A percentile compares a stretch with the other conserved stretches of the same genome.
These are phyloP conservation scores for Hyla sarda DNA, from an alignment of 2,113 vertebrate genomes.

Conservation along the genomic window DNA sequence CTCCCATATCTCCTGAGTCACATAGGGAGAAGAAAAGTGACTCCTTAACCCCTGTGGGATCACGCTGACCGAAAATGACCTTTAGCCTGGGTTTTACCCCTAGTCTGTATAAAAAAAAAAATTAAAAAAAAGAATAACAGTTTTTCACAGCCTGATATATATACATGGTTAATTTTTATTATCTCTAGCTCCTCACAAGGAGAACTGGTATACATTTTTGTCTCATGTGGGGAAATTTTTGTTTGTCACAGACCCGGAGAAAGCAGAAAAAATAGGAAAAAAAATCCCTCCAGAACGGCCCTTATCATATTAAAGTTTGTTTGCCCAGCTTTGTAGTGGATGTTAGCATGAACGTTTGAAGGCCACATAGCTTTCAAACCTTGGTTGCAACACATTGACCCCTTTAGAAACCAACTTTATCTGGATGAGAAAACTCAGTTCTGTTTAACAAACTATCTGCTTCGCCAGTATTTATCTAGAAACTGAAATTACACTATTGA, in stretches of 20 bases:
- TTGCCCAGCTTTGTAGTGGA: conserved; percentile 81
- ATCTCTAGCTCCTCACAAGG: background rate
- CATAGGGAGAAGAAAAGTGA: conserved; percentile 69
- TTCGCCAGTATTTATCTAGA: conserved; percentile 86
- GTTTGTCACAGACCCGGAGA: background rate
- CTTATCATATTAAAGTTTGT: conserved; percentile 86
- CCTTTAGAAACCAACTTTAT: conserved; percentile 89
- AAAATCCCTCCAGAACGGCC: conserved; percentile 59
- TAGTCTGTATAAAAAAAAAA: background rate
- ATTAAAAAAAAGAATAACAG: background rate
- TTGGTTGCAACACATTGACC: conserved; percentile 85
- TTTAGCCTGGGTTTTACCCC: conserved; percentile 53
- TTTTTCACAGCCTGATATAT: background rate
- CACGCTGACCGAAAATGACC: conserved; percentile 55
- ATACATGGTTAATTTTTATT: background rate
- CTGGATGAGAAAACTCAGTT: conserved; percentile 84
- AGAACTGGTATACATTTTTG: background rate
- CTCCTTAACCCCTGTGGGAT: conserved; percentile 70
- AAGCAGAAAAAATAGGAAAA: conserved; percentile 1
- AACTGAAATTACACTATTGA: conserved; percentile 86
- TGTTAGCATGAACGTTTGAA: conserved; percentile 79
- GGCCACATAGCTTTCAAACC: conserved; percentile 86
- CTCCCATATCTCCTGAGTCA: conserved; percentile 67
- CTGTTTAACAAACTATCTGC: conserved; percentile 86
- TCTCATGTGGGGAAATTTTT: conserved; percentile 11